Percentiles rank a stretch among this genome's conserved stretches.
Conservation (phyloP, 2,888 invertebrate genomes). For the Neuroscelio doddi region DNA sequence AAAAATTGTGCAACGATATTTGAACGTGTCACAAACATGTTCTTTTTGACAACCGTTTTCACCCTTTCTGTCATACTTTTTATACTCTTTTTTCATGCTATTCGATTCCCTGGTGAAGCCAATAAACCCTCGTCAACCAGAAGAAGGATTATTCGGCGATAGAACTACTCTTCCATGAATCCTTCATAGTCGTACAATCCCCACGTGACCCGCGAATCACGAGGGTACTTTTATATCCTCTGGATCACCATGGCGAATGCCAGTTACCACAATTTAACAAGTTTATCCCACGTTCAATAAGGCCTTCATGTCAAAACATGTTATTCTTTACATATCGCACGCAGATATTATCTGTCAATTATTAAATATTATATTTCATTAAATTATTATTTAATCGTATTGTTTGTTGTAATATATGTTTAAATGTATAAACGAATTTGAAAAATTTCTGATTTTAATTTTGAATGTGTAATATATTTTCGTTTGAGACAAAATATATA, state of each 20-base stretch:
- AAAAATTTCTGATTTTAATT: no score
- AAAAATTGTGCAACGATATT: constrained; percentile 18
- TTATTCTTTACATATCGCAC: constrained; percentile 45
- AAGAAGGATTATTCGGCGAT: constrained; percentile 47
- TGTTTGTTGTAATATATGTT: no score
- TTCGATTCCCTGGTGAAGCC: constrained; percentile 59
- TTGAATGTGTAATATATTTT: no score
- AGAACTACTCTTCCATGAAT: constrained; percentile 44
- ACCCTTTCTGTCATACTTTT: neutral
- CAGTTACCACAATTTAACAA: constrained; percentile 61
- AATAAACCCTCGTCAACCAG: constrained; percentile 66
- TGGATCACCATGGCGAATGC: constrained; percentile 48
- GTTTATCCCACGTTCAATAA: constrained; percentile 48
- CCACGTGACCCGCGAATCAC: constrained; percentile 50
- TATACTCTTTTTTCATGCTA: constrained; percentile 42
- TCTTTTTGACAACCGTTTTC: constrained; percentile 23
- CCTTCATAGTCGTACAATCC: constrained; percentile 37
- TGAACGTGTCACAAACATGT: constrained; percentile 26
- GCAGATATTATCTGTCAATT: constrained; percentile 18
- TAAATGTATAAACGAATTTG: no score
- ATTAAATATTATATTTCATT: no score
- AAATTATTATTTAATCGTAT: no score
- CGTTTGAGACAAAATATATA: no score
- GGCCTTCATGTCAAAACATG: constrained; percentile 50
- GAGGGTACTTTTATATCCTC: constrained; percentile 56